A percentile compares a stretch with the other conserved stretches of the same genome.
Evolutionary conservation across 2,888 invertebrate genomes (phyloP).

Genomic region (Teleiodes luculella): DNA sequence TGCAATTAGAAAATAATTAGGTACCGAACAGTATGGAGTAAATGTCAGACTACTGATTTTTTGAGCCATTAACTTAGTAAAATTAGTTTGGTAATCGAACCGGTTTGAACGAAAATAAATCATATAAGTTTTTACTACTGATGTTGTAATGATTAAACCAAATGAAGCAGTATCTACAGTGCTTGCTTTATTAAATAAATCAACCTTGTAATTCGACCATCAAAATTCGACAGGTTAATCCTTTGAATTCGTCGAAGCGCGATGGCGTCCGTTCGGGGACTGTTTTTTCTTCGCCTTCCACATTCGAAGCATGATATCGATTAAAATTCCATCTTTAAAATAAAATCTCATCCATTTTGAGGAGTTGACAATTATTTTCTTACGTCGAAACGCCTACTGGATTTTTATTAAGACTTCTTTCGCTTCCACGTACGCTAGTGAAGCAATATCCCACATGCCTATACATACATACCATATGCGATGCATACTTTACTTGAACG

Average conservation of each 20-base stretch:
- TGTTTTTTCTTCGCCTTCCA: slow-evolving; percentile 37
- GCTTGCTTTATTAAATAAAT: slow-evolving; percentile 48
- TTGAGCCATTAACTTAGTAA: too few species aligned
- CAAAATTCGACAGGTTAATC: slow-evolving; percentile 57
- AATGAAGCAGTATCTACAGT: slow-evolving; percentile 46
- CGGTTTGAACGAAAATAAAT: slow-evolving; percentile 37
- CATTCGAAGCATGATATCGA: slow-evolving; percentile 49
- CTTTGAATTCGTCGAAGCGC: slow-evolving; percentile 47
- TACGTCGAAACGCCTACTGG: slow-evolving; percentile 16
- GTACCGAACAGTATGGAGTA: slow-evolving; percentile 8
- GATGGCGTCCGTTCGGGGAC: slow-evolving; percentile 37
- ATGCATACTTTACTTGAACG: slow-evolving; percentile 31
- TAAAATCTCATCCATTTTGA: slow-evolving; percentile 49
- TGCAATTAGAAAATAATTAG: slow-evolving; percentile 11
- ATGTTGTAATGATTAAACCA: slow-evolving; percentile 29
- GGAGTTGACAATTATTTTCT: slow-evolving; percentile 44
- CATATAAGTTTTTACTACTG: slow-evolving; percentile 30
- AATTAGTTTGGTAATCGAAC: neutral
- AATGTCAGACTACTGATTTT: slow-evolving; percentile 13
- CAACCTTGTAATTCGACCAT: slow-evolving; percentile 48
- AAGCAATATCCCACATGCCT: slow-evolving; percentile 65
- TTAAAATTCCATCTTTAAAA: slow-evolving; percentile 60
- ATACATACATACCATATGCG: slow-evolving; percentile 54
- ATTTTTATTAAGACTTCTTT: slow-evolving; percentile 12
- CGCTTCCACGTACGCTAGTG: slow-evolving; percentile 28